Percentiles rank a stretch among this genome's conserved stretches.
phyloP scores from a whole-genome alignment of 2,113 vertebrate species.

The Peromyscus californicus region DNA sequence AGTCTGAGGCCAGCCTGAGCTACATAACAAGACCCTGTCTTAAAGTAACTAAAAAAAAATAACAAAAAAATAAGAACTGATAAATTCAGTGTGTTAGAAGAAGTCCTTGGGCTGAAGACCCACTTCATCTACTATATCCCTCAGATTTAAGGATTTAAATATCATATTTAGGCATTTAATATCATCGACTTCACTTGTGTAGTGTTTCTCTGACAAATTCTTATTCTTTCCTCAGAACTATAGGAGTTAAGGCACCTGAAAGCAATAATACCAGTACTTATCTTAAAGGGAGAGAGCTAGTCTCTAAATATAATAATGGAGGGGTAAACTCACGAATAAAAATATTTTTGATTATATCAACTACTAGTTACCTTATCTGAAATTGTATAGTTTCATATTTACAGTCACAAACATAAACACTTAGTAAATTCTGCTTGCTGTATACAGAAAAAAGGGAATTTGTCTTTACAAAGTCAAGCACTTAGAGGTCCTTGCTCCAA shows the following conservation, averaged over 20 bases:
- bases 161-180: not conserved
- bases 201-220: slow-evolving; percentile 50
- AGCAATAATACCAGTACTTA: slow-evolving; percentile 36
- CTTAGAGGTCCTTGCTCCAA: not conserved
- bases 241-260: not conserved
- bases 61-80: not conserved
- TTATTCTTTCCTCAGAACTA: not conserved
- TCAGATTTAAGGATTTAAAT: slow-evolving; percentile 8
- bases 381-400: slow-evolving; percentile 14
- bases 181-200: not conserved
- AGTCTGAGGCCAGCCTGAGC: not conserved
- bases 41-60: not conserved
- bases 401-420: slow-evolving; percentile 53
- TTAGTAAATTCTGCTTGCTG: slow-evolving; percentile 50
- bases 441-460: slow-evolving; percentile 50
- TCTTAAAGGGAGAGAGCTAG: slow-evolving; percentile 8
- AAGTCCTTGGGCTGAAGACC: not conserved
- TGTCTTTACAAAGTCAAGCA: slow-evolving; percentile 41
- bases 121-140: slow-evolving; percentile 30
- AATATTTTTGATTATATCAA: slow-evolving; percentile 20
- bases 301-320: slow-evolving; percentile 57
- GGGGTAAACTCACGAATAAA: not conserved
- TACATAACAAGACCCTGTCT: not conserved
- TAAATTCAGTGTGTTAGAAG: not conserved
- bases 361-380: not conserved